Base-by-base conservation (phyloP, 2,888 invertebrate species). In the Drosophila birchii region DNA sequence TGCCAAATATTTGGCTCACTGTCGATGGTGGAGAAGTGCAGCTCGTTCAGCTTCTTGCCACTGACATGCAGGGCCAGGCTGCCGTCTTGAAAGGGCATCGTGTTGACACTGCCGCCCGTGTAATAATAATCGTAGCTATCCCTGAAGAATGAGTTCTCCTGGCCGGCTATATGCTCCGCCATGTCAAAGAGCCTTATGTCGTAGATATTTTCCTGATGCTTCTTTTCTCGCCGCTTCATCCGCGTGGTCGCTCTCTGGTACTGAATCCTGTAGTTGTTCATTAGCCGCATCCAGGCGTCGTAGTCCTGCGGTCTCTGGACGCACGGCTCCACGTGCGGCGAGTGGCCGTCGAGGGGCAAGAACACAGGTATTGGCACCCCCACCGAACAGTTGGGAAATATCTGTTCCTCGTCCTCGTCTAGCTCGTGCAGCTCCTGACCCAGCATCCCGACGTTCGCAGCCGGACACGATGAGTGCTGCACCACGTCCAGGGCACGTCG, bases 101-200 rank as follows among this genome's bases (percentile, higher is more conserved):
- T 45, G 60, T 78, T 78, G 1, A 92, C 71, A 79, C 91, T 92
- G 11, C 92, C 92, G 3, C 91, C 91, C 0, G 91, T 91, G 62
- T 90, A 92, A 47, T 92, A 92, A 69, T 90, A 92, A 66, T 92
- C 92, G 49, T 91, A 92, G 47, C 88, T 88, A 6, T 87, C 84
- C 14, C 80, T 75, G 55, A 92, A 92, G 49, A 78, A 91, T 0
- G 83, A 59, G 74, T 84, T 81, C 1, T 84, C 85, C 54, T 78
- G 76, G 5, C 29, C 41, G 32, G 77, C 84, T 29, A 84, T 87
- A 2, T 71, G 75, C 54, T 84, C 87, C 3, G 84, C 89, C 45
- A 73, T 26, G 1, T 84, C 74, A 14, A 45, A 88, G 3, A 84
- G 8, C 26, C 58, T 34, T 0, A 0, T 7, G 39, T 77, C 55